Evolutionary conservation across 1,140 invertebrate genomes (phyloP).

Genomic region (Sweltsa coloradensis): DNA sequence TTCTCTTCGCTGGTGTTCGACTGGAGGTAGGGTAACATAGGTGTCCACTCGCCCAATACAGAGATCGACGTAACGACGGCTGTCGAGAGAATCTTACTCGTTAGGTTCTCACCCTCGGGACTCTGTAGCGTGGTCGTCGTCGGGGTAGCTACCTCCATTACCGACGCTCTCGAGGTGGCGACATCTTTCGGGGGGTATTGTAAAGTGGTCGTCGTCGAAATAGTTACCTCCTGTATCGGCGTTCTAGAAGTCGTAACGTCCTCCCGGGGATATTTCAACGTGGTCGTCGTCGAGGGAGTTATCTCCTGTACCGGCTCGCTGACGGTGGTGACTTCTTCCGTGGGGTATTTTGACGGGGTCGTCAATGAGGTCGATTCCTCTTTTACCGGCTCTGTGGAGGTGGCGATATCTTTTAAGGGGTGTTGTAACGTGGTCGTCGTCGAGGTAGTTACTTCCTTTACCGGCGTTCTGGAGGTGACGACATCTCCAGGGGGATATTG

Average conservation of each 20-base stretch:
- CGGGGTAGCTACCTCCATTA: not conserved
- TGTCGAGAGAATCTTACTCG: slow-evolving; percentile 29
- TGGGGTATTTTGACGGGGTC: too few species aligned
- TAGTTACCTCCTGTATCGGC: not conserved
- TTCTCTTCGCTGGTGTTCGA: not conserved
- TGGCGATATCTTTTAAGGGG: too few species aligned
- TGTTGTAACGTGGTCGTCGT: too few species aligned
- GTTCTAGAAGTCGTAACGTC: not conserved
- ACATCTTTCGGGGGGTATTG: not conserved
- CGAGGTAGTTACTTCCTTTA: too few species aligned
- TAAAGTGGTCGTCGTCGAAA: not conserved
- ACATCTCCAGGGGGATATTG: too few species aligned
- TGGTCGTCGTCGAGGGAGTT: slow-evolving; percentile 22
- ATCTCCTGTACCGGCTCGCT: too few species aligned
- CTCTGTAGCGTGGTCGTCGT: not conserved
- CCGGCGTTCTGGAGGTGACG: too few species aligned
- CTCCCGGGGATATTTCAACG: not conserved
- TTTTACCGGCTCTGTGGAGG: too few species aligned
- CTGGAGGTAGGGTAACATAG: not conserved
- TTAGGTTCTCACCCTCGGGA: not conserved
- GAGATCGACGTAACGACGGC: slow-evolving; percentile 37
- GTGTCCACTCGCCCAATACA: slow-evolving; percentile 25
- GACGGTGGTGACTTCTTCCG: too few species aligned
- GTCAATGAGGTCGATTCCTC: too few species aligned
- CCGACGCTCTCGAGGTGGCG: not conserved